Conservation (phyloP, 1,140 invertebrate genomes). For the Anagrus nilaparvatae region DNA sequence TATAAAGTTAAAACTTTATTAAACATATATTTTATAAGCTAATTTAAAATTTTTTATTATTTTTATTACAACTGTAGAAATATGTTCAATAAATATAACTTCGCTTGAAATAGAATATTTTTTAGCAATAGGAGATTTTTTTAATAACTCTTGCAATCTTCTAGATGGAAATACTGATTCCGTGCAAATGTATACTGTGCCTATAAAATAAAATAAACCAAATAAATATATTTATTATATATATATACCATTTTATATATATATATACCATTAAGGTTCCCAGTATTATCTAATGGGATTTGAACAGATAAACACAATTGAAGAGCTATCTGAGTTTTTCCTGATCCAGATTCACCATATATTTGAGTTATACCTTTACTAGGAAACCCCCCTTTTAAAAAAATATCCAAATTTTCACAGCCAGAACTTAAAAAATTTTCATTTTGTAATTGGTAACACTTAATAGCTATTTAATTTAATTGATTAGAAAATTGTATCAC, state of each 20-base stretch:
- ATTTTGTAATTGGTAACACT: constrained; percentile 5
- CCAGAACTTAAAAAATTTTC: constrained; percentile 46
- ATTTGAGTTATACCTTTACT: constrained; percentile 70
- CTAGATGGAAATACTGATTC: constrained; percentile 64
- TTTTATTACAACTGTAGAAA: constrained; percentile 29
- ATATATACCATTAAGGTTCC: constrained; percentile 5
- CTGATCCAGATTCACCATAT: constrained; percentile 68
- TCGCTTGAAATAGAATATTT: constrained; percentile 34
- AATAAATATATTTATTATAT: constrained; percentile 9
- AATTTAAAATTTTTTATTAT: constrained; percentile 6
- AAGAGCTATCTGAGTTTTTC: constrained; percentile 78
- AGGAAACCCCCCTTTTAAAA: constrained; percentile 61
- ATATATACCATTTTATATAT: no score
- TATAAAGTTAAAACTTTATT: constrained; percentile 27
- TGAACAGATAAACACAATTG: constrained; percentile 58
- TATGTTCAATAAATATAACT: constrained; percentile 50
- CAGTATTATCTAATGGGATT: constrained; percentile 29
- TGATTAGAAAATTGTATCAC: constrained; percentile 1
- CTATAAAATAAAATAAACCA: constrained; percentile 29
- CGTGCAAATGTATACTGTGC: constrained; percentile 65
- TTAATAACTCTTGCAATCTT: constrained; percentile 47
- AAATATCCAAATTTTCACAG: constrained; percentile 49
- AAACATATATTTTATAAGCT: constrained; percentile 8
- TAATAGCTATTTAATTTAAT: constrained; percentile 7
- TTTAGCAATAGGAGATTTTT: constrained; percentile 27